Evolutionary conservation across 2,888 invertebrate genomes (phyloP).

Genomic region (Drosophila meridiana): DNA sequence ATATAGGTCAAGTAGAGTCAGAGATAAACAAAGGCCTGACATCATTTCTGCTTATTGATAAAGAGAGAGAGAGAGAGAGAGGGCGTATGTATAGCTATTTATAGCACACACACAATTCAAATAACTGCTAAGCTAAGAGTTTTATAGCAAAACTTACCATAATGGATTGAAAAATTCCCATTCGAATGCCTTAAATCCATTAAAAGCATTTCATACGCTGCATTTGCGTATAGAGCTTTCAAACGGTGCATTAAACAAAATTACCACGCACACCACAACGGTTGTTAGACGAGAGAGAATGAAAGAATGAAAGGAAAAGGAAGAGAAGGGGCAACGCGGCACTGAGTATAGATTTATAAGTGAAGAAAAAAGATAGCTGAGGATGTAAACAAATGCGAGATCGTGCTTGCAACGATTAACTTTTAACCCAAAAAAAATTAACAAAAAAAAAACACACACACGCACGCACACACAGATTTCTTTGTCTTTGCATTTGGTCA

Average conservation of each 20-base stretch:
- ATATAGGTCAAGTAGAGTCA: slow-evolving; percentile 11
- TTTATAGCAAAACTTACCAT: slow-evolving; percentile 9
- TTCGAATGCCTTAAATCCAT: background rate
- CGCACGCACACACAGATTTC: slow-evolving; percentile 24
- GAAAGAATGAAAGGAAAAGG: background rate
- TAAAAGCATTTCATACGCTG: background rate
- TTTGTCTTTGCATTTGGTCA: slow-evolving; percentile 31
- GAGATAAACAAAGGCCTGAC: slow-evolving; percentile 4
- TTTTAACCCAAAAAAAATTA: slow-evolving; percentile 61
- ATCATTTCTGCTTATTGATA: background rate
- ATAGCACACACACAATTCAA: background rate
- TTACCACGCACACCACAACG: slow-evolving; percentile 11
- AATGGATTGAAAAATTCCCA: background rate
- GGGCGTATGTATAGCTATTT: background rate
- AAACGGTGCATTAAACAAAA: slow-evolving; percentile 22
- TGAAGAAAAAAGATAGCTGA: slow-evolving; percentile 51
- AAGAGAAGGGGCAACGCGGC: background rate
- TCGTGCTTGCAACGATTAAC: slow-evolving; percentile 70
- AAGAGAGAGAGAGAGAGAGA: background rate
- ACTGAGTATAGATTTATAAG: slow-evolving; percentile 59
- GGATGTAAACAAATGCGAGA: slow-evolving; percentile 30
- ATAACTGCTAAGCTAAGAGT: background rate
- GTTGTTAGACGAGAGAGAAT: background rate
- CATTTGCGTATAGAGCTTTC: slow-evolving; percentile 6
- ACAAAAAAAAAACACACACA: background rate